Evolutionary conservation across 2,797 vertebrate species (phyloP), one percentile per base, ranked within the genome.

Genomic region (Myioborus miniatus): DNA sequence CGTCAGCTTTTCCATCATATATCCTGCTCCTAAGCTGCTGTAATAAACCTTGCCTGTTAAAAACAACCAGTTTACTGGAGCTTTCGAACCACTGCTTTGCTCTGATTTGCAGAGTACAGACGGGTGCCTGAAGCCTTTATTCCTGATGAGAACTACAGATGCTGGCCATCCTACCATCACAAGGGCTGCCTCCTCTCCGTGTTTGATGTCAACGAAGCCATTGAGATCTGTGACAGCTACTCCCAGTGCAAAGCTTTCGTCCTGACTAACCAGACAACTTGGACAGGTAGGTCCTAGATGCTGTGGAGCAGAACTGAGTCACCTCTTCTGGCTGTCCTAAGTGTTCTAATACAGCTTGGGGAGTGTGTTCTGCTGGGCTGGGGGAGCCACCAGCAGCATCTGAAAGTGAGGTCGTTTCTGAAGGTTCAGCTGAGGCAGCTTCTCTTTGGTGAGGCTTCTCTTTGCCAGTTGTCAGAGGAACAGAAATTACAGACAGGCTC

Each of bases 81-180:
- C n/a, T 82, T 90, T 96, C 56, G 24, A 92, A 39, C 0, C 1
- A 49, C 36, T 53, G 49, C 50, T 93, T 79, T 89, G 49, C 80
- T 93, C 69, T 94, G 56, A 39, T 67, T 95, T 92, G 46, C 96
- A 99, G 99, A 98, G 79, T 99, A 99, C 96, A 98, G 93, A 74
- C 96, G 96, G 30, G 91, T 99, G 69, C 93, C 96, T 43, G 97
- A 97, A 68, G 96, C 97, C 76, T 95, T 97, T 67, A 97, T 99
- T 83, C 91, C 97, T 20, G 97, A 97, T 55, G 98, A 98, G 50
- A 98, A 99, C 95, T 99, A 99, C 96, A 98, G 98, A 74, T 99
- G 99, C 95, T 99, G 99, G 99, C 99, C 98, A 2, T 99, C 99
- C 59, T 98, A 99, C 96, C 98, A 98, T 76, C 98, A 99, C 2